These are phyloP conservation scores for Onchidella celtica DNA, from an alignment of 2,888 invertebrate species.

Conservation along the genomic window DNA sequence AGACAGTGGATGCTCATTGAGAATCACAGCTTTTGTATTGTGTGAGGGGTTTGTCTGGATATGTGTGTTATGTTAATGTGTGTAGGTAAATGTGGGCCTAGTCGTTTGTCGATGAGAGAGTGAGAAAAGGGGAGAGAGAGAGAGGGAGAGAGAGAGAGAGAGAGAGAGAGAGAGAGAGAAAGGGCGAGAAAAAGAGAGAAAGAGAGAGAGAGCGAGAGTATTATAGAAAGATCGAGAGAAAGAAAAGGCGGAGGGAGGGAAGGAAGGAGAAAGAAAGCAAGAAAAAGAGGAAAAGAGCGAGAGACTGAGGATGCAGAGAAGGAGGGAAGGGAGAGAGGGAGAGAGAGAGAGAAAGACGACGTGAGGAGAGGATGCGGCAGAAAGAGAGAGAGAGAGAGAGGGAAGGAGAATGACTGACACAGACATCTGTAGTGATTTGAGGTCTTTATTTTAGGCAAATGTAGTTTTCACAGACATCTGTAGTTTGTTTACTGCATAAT, in stretches of 20 bases:
- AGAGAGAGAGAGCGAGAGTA: not conserved
- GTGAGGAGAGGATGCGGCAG: not conserved
- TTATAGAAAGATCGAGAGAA: not conserved
- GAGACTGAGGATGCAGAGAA: not conserved
- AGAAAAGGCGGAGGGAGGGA: not conserved
- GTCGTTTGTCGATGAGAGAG: too few relatives aligned
- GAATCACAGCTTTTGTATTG: too few relatives aligned
- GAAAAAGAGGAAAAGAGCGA: not conserved
- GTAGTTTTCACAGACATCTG: too few relatives aligned
- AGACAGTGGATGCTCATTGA: too few relatives aligned
- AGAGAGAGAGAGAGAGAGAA: constrained; percentile 5
- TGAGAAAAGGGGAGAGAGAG: too few relatives aligned
- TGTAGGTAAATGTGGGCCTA: too few relatives aligned
- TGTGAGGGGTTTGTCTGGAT: too few relatives aligned
- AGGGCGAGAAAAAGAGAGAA: not conserved
- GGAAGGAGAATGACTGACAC: not conserved
- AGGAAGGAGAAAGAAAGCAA: not conserved
- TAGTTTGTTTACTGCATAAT: too few relatives aligned
- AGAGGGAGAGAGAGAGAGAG: not conserved
- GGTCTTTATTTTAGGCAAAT: too few relatives aligned
- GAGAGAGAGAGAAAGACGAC: not conserved
- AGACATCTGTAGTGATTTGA: too few relatives aligned
- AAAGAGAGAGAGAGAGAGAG: not conserved
- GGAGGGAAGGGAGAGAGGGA: not conserved
- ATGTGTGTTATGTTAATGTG: too few relatives aligned